Percentiles rank a stretch among this genome's conserved stretches.
phyloP scores from a whole-genome alignment of 2,797 vertebrate genomes.

The Phoebastria nigripes region DNA sequence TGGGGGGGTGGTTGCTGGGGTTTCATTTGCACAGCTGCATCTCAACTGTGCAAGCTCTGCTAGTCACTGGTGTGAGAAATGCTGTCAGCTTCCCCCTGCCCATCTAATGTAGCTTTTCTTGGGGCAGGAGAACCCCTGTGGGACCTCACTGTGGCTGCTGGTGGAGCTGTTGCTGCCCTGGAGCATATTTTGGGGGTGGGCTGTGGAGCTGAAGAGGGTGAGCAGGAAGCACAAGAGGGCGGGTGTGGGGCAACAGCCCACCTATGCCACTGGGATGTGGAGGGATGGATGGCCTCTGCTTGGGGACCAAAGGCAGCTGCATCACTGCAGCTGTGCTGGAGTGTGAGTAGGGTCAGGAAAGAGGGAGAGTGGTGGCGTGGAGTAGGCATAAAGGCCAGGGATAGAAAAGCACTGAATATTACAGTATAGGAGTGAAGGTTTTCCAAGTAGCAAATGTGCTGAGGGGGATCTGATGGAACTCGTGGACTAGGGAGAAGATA shows the following conservation, averaged over 20 bases:
- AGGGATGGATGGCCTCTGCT: neutral
- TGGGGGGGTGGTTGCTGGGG: neutral
- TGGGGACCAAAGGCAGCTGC: neutral
- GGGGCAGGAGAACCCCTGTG: neutral
- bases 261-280: neutral
- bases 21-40: slow-evolving; percentile 24
- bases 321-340: neutral
- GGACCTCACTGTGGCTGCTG: neutral
- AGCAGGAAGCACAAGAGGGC: neutral
- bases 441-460: neutral
- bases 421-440: neutral
- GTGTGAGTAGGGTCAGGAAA: neutral
- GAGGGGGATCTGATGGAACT: neutral
- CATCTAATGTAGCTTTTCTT: neutral
- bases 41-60: neutral
- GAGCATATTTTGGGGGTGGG: accelerated
- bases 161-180: neutral
- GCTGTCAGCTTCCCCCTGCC: neutral
- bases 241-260: neutral
- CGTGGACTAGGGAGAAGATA: neutral
- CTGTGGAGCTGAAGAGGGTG: neutral
- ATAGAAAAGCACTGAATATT: neutral
- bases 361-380: neutral
- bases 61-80: neutral
- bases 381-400: neutral